Evolutionary conservation across 2,888 invertebrate species (phyloP).

Genomic region (Pasiphila rectangulata): DNA sequence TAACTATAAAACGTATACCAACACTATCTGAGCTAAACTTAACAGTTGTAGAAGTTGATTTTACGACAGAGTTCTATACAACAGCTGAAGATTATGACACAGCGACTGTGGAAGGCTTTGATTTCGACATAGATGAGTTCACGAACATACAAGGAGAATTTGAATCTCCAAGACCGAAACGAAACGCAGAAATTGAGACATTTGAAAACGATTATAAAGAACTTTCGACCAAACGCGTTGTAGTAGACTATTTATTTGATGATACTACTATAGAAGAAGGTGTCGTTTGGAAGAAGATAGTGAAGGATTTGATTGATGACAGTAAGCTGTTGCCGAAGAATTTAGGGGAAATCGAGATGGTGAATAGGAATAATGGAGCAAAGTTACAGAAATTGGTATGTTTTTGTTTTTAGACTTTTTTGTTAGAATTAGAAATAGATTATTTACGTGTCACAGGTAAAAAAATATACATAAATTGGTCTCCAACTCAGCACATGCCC

Average conservation of each 20-base stretch:
- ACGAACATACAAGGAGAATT: conserved; percentile 43
- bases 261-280: conserved; percentile 32
- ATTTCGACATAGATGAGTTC: conserved; percentile 46
- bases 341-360: conserved; percentile 51
- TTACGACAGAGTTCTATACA: conserved; percentile 50
- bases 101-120: conserved; percentile 40
- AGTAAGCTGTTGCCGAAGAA: conserved; percentile 48
- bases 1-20: conserved; percentile 67
- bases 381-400: conserved; percentile 37
- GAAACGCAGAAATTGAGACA: conserved; percentile 37
- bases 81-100: conserved; percentile 47
- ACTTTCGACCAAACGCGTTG: conserved; percentile 37
- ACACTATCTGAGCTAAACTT: conserved; percentile 62
- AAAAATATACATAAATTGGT: too few species aligned
- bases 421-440: too few species aligned
- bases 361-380: conserved; percentile 31
- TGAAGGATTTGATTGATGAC: conserved; percentile 53
- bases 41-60: conserved; percentile 45
- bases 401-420: not conserved
- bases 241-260: conserved; percentile 58
- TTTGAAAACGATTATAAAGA: conserved; percentile 44
- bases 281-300: conserved; percentile 31
- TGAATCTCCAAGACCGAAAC: conserved; percentile 34
- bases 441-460: too few species aligned
- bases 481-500: too few species aligned